These are phyloP conservation scores for Brachycybe producta DNA, from an alignment of 2,888 invertebrate species.

Conservation along the genomic window DNA sequence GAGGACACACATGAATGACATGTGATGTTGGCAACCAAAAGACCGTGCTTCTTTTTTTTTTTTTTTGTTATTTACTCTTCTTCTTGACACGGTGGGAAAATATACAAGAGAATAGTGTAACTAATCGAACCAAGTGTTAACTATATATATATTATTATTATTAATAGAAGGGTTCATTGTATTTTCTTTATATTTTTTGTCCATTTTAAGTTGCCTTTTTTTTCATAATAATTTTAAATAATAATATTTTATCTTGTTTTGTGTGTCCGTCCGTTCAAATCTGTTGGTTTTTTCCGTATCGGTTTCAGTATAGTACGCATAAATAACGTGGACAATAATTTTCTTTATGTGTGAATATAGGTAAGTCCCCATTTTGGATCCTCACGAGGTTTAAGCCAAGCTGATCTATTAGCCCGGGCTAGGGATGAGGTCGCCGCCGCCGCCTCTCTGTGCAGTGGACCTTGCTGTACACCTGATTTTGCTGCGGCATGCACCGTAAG, in stretches of 20 bases:
- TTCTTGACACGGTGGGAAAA: no score
- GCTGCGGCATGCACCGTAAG: slow-evolving; percentile 7
- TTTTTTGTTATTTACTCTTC: no score
- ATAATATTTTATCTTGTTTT: neutral
- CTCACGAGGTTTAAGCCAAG: slow-evolving; percentile 13
- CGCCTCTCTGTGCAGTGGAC: slow-evolving; percentile 14
- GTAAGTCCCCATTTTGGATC: slow-evolving; percentile 17
- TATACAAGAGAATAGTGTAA: no score
- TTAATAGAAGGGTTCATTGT: no score
- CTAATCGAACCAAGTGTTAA: no score
- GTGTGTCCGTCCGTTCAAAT: neutral
- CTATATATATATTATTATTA: no score
- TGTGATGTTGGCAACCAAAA: no score
- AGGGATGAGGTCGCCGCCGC: slow-evolving; percentile 15
- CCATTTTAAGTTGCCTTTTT: neutral
- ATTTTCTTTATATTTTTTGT: no score
- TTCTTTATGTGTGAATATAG: slow-evolving; percentile 10
- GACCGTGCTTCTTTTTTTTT: no score
- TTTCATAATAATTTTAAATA: neutral
- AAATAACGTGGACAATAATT: no score
- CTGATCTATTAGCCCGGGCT: slow-evolving; percentile 10
- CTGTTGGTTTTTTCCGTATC: neutral
- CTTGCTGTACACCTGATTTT: slow-evolving; percentile 11
- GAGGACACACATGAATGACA: no score
- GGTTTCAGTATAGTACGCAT: no score